These are phyloP conservation scores for Metopolophium dirhodum DNA, from an alignment of 1,140 invertebrate species.

Conservation along the genomic window DNA sequence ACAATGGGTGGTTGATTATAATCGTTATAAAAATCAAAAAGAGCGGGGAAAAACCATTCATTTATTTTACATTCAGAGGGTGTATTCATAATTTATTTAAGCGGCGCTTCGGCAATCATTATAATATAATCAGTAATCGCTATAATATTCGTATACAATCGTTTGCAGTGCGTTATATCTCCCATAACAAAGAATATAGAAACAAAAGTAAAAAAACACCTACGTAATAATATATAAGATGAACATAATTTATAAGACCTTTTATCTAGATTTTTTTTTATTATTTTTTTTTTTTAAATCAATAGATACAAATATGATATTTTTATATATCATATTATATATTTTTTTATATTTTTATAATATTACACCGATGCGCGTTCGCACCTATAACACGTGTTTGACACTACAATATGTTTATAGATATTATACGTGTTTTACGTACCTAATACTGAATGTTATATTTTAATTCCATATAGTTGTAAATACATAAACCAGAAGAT, in stretches of 20 bases:
- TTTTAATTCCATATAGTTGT: not conserved
- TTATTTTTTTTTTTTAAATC: not conserved
- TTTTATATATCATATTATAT: no score
- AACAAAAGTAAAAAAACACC: not conserved
- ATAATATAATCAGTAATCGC: not conserved
- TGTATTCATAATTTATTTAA: not conserved
- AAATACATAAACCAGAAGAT: not conserved
- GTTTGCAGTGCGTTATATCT: not conserved
- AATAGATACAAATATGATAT: no score
- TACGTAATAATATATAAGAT: not conserved
- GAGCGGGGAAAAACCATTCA: not conserved
- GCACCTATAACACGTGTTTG: not conserved
- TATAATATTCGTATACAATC: not conserved
- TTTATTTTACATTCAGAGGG: not conserved
- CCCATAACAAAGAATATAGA: not conserved
- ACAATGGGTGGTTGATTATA: not conserved
- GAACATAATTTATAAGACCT: not conserved
- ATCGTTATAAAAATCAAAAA: not conserved
- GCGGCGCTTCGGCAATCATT: not conserved
- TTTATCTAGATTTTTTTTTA: no score
- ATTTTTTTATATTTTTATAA: not conserved
- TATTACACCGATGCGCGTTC: not conserved
- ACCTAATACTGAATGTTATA: not conserved
- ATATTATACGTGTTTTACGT: not conserved
- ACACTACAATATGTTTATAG: not conserved